Percentiles rank a stretch among this genome's conserved stretches.
Conservation (phyloP, 2,113 vertebrate species). For the Otocyon megalotis region DNA sequence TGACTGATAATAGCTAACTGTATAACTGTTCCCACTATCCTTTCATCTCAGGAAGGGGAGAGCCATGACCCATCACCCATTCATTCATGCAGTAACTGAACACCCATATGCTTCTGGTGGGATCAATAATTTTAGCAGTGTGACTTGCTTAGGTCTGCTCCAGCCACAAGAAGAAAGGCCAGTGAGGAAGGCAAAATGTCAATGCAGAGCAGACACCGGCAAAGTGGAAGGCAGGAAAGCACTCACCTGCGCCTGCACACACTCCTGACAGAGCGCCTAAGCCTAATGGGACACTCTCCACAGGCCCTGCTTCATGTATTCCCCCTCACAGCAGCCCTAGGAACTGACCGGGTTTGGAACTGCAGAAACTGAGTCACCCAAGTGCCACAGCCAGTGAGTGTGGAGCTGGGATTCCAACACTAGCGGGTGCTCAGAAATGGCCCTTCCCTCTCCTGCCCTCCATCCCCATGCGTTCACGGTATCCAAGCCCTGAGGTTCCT, state of each 20-base stretch:
- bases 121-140: neutral
- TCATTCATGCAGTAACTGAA: neutral
- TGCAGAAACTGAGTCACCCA: neutral
- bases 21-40: neutral
- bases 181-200: neutral
- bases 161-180: neutral
- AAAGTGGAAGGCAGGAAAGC: neutral
- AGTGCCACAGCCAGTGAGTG: neutral
- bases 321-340: neutral
- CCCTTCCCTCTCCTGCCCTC: neutral
- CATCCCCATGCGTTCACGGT: neutral
- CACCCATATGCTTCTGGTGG: neutral
- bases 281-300: neutral
- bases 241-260: neutral
- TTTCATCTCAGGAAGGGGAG: neutral
- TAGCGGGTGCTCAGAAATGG: rapidly evolving
- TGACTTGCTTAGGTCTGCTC: neutral
- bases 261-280: neutral
- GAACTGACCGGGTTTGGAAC: neutral
- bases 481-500: neutral
- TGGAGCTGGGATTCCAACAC: neutral
- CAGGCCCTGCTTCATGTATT: neutral
- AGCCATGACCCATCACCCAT: neutral
- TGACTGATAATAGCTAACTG: neutral
- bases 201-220: neutral